phyloP scores from a whole-genome alignment of 2,888 invertebrate genomes.

The Caprella mutica region DNA sequence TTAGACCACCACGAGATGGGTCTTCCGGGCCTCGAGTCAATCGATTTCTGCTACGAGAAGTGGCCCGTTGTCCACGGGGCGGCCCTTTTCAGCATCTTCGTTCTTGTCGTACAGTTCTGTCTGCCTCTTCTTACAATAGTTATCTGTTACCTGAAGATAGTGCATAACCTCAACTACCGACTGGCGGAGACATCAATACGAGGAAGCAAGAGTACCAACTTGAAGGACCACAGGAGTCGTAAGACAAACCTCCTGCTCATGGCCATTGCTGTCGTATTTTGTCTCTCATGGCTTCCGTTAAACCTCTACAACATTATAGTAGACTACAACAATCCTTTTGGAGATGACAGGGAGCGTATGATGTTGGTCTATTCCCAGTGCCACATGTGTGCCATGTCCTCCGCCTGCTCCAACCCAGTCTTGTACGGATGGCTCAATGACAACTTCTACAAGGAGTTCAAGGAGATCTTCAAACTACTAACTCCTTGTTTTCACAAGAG shows the following conservation, averaged over 20 bases:
- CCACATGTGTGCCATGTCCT: conserved; percentile 68
- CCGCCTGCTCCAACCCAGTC: conserved; percentile 80
- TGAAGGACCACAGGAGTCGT: not conserved
- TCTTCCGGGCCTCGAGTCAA: conserved; percentile 42
- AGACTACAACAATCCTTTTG: conserved; percentile 48
- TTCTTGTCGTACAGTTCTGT: conserved; percentile 70
- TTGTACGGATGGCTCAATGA: conserved; percentile 89
- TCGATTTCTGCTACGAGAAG: conserved; percentile 64
- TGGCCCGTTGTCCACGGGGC: conserved; percentile 57
- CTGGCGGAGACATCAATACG: not conserved
- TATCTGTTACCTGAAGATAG: conserved; percentile 65
- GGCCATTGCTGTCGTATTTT: conserved; percentile 75
- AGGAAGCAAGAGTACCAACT: not conserved
- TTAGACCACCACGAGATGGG: not conserved
- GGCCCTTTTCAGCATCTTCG: conserved; percentile 68
- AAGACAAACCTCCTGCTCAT: conserved; percentile 71
- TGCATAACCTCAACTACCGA: conserved; percentile 4
- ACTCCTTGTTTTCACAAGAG: too few species aligned
- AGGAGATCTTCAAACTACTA: conserved; percentile 43
- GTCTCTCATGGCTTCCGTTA: conserved; percentile 79
- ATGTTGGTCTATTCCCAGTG: conserved; percentile 50
- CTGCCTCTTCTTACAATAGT: conserved; percentile 72
- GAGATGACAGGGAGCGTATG: conserved; percentile 43
- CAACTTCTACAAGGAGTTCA: conserved; percentile 81
- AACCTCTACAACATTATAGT: conserved; percentile 73